A percentile compares a stretch with the other conserved stretches of the same genome.
These are phyloP conservation scores for Myotis brandtii DNA, from an alignment of 2,113 vertebrate species.

Conservation along the genomic window DNA sequence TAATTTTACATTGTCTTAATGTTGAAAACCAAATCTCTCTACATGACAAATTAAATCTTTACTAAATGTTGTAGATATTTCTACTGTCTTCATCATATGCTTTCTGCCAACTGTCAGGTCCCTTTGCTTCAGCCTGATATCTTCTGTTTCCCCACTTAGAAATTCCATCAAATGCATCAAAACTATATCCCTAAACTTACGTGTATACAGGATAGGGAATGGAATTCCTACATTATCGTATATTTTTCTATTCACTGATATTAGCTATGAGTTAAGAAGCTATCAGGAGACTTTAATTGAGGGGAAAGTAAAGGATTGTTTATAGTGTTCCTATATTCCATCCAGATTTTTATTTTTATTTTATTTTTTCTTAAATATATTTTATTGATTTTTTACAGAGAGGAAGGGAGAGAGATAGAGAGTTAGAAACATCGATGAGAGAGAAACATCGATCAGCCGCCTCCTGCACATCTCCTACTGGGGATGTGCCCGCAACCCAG, in stretches of 20 bases:
- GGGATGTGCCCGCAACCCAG: no score
- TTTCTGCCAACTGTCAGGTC: not conserved
- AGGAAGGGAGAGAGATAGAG: no score
- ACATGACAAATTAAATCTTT: not conserved
- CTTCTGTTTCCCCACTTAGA: not conserved
- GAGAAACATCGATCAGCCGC: no score
- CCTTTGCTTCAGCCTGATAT: slow-evolving; percentile 3
- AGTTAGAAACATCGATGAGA: no score
- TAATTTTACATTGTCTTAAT: not conserved
- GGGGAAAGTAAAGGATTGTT: not conserved
- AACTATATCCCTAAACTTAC: not conserved
- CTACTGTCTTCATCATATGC: not conserved
- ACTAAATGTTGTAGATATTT: not conserved
- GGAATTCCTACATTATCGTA: not conserved
- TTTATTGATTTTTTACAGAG: no score
- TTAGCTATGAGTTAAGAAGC: not conserved
- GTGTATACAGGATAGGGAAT: not conserved
- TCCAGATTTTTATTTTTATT: not conserved
- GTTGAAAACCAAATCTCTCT: not conserved
- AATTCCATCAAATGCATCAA: not conserved
- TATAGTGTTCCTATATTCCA: not conserved
- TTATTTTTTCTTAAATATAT: no score
- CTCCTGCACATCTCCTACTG: no score
- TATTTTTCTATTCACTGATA: not conserved
- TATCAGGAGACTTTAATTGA: not conserved